These are phyloP conservation scores for Cyclura pinguis DNA, from an alignment of 2,797 vertebrate species.

Conservation along the genomic window DNA sequence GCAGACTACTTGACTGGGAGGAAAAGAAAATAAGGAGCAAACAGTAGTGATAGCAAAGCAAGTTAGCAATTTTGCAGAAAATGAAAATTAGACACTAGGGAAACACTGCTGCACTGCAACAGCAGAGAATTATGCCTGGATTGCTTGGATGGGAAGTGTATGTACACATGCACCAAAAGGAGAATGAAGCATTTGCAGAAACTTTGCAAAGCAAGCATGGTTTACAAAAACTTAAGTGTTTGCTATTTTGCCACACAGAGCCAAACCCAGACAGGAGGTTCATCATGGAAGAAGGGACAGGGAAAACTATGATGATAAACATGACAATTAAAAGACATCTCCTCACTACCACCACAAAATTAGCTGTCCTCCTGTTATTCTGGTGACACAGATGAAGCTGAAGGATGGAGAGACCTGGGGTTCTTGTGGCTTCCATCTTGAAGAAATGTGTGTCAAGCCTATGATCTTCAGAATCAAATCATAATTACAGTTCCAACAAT, in stretches of 20 bases:
- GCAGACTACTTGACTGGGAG: background rate
- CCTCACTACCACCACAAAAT: background rate
- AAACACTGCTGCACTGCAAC: conserved; percentile 49
- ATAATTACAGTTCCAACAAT: background rate
- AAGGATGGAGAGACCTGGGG: background rate
- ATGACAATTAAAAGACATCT: background rate
- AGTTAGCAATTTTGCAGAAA: conserved; percentile 53
- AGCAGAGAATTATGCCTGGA: conserved; percentile 46
- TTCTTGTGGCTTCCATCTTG: background rate
- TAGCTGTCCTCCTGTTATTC: background rate
- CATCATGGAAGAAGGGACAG: background rate
- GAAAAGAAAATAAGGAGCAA: background rate
- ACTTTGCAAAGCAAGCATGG: background rate
- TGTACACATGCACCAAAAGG: conserved; percentile 49
- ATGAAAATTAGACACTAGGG: background rate
- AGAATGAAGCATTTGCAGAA: conserved; percentile 18
- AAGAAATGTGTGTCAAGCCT: background rate
- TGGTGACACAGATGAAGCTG: background rate
- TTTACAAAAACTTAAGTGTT: conserved; percentile 8
- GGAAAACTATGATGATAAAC: background rate
- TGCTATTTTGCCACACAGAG: background rate
- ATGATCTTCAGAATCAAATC: conserved; percentile 9
- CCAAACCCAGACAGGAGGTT: background rate
- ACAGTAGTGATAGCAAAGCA: conserved; percentile 46
- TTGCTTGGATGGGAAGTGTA: conserved; percentile 37